Evolutionary conservation across 2,797 vertebrate genomes (phyloP).

Genomic region (Tamandua tetradactyla): DNA sequence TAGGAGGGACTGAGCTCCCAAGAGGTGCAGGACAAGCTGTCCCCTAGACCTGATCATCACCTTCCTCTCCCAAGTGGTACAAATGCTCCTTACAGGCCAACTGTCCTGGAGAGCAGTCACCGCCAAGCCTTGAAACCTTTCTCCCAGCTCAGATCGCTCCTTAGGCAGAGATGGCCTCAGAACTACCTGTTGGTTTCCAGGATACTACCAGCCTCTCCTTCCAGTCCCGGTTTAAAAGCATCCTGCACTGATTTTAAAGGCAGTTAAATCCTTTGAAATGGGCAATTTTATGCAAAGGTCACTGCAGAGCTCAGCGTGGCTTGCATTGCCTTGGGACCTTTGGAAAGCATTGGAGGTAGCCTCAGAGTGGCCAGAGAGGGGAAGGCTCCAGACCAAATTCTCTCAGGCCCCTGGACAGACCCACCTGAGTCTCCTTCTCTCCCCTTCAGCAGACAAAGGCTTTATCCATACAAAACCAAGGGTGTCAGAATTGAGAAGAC

Average conservation of each 20-base stretch:
- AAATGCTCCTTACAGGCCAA: background rate
- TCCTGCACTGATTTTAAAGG: background rate
- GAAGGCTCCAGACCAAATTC: accelerated
- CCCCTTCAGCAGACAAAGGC: background rate
- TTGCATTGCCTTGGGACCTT: background rate
- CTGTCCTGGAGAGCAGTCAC: background rate
- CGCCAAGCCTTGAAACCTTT: accelerated
- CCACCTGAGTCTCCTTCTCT: background rate
- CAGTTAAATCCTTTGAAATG: constrained; percentile 45
- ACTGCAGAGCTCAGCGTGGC: background rate
- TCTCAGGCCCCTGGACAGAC: background rate
- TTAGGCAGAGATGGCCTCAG: background rate
- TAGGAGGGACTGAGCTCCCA: background rate
- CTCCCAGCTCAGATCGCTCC: background rate
- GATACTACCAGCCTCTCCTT: background rate
- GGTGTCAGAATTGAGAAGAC: background rate
- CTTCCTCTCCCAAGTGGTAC: background rate
- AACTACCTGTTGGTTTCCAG: background rate
- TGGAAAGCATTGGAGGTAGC: background rate
- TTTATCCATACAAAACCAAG: no score
- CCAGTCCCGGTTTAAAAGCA: background rate
- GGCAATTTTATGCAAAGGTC: constrained; percentile 52
- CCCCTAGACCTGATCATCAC: no score
- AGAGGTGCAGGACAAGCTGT: background rate
- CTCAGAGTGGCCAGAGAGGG: no score